phyloP scores from a whole-genome alignment of 2,797 vertebrate species.

The Xerus rutilus region DNA sequence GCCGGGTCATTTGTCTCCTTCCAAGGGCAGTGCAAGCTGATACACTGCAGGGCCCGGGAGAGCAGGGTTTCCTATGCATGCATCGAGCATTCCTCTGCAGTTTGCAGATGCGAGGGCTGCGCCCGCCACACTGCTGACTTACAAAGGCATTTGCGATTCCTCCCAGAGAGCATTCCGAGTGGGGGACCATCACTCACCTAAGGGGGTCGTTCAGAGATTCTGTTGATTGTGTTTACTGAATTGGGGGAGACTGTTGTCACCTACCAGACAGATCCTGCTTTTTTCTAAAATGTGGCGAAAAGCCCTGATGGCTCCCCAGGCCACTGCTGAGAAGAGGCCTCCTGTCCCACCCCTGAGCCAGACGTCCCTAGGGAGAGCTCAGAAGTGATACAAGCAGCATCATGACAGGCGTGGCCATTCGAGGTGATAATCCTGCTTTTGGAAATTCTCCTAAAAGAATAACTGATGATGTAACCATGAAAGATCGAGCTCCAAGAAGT shows the following conservation, averaged over 20 bases:
- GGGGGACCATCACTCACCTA: slow-evolving; percentile 68
- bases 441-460: not conserved
- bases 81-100: slow-evolving; percentile 72
- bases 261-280: not conserved
- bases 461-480: not conserved
- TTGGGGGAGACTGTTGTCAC: slow-evolving; percentile 70
- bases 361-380: not conserved
- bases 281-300: not conserved
- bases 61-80: slow-evolving; percentile 81
- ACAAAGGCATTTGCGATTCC: slow-evolving; percentile 73
- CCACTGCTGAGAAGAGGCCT: not conserved
- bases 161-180: slow-evolving; percentile 72
- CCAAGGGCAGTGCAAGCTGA: slow-evolving; percentile 82
- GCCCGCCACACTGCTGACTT: slow-evolving; percentile 80
- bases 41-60: slow-evolving; percentile 82
- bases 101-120: not conserved
- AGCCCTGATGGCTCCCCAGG: not conserved
- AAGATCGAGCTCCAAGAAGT: not conserved
- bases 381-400: too few relatives aligned
- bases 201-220: slow-evolving; percentile 76
- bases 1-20: slow-evolving; percentile 84
- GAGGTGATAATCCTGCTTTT: not conserved
- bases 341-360: not conserved
- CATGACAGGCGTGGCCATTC: not conserved
- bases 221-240: slow-evolving; percentile 77